A percentile compares a stretch with the other conserved stretches of the same genome.
Conservation (phyloP, 2,113 vertebrate genomes). For the Grus americana region DNA sequence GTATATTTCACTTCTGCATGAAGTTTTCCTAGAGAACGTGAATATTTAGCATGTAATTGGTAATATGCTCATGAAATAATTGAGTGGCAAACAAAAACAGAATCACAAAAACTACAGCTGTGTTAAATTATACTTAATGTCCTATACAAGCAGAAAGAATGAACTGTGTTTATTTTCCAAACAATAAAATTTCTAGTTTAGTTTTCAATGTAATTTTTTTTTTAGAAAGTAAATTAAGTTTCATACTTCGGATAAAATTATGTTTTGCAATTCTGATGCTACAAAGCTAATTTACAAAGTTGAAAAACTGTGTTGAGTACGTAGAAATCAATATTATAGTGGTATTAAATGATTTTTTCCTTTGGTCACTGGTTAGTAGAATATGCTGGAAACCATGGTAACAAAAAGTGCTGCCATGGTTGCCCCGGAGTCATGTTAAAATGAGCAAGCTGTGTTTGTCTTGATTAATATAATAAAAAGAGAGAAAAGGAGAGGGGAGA, state of each 20-base stretch:
- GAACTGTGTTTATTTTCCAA: constrained; percentile 35
- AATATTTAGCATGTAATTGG: constrained; percentile 23
- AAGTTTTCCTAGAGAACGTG: neutral
- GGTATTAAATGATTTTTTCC: neutral
- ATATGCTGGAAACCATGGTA: constrained; percentile 23
- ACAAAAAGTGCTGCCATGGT: neutral
- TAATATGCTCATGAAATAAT: constrained; percentile 49
- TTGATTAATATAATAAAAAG: neutral
- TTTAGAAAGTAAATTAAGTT: constrained; percentile 23
- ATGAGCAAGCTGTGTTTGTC: neutral
- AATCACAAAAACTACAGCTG: constrained; percentile 46
- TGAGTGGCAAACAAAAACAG: constrained; percentile 12
- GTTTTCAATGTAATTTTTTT: constrained; percentile 23
- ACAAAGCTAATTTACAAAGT: constrained; percentile 2
- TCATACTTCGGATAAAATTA: neutral
- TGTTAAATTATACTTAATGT: constrained; percentile 45
- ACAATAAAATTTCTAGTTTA: constrained; percentile 39
- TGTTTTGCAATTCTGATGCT: neutral
- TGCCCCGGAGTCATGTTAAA: constrained; percentile 2
- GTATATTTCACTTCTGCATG: neutral
- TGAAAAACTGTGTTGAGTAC: neutral
- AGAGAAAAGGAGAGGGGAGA: neutral
- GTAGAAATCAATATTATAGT: neutral
- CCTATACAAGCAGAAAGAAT: constrained; percentile 15
- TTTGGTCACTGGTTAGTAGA: neutral